Evolutionary conservation across 1,140 invertebrate genomes (phyloP).

Genomic region (Berghia stephanieae): DNA sequence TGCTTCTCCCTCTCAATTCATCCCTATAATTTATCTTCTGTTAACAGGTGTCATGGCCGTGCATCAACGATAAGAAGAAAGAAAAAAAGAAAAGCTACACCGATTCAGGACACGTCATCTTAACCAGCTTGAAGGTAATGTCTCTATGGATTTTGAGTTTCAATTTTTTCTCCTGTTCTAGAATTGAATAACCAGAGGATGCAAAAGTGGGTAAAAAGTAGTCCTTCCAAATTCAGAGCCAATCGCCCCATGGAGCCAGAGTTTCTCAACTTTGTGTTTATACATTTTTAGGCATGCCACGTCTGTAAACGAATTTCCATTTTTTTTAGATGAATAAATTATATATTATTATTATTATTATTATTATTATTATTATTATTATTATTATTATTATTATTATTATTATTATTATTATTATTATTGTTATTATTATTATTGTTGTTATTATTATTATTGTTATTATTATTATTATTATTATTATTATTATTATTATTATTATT

Average conservation of each 20-base stretch:
- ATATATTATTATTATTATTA: background rate
- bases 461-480: no score
- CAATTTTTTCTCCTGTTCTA: background rate
- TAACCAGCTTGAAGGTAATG: conserved; percentile 47
- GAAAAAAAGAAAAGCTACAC: conserved; percentile 68
- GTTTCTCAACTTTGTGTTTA: no score
- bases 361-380: background rate
- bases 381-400: background rate
- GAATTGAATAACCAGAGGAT: background rate
- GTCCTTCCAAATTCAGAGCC: no score
- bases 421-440: no score
- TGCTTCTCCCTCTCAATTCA: background rate
- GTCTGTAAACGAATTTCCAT: no score
- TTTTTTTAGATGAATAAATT: no score
- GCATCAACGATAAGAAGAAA: conserved; percentile 68
- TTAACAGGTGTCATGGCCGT: conserved; percentile 50
- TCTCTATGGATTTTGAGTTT: background rate
- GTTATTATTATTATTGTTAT: no score
- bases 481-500: no score
- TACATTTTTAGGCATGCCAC: no score
- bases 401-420: background rate
- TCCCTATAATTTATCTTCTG: conserved; percentile 20
- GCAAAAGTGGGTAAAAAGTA: background rate
- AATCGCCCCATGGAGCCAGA: no score
- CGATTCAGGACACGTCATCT: conserved; percentile 66